Evolutionary conservation across 1,140 invertebrate species (phyloP).

Genomic region (Drosophila repleta): DNA sequence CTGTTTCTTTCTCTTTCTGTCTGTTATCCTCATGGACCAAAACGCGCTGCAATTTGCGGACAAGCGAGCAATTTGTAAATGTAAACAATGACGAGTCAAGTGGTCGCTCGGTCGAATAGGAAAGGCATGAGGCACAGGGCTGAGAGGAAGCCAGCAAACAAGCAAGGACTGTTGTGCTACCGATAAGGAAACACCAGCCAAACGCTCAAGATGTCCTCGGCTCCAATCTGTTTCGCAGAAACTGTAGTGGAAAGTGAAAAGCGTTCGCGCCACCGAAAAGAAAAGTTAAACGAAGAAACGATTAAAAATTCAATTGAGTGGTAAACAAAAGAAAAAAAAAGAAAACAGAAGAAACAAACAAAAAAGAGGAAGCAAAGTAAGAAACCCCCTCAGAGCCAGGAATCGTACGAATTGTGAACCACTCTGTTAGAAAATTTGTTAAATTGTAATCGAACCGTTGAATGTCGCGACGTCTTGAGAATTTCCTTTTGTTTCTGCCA

Average conservation of each 20-base stretch:
- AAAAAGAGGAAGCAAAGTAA: neutral
- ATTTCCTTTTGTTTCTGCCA: neutral
- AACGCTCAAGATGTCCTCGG: slow-evolving; percentile 39
- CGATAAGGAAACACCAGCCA: slow-evolving; percentile 59
- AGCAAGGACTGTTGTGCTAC: slow-evolving; percentile 55
- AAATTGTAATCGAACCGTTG: slow-evolving; percentile 52
- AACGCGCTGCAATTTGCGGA: slow-evolving; percentile 73
- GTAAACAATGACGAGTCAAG: slow-evolving; percentile 81
- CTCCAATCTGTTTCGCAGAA: slow-evolving; percentile 12
- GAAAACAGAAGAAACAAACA: neutral
- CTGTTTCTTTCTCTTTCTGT: neutral
- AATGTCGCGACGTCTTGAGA: slow-evolving; percentile 26
- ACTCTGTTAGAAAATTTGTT: slow-evolving; percentile 38
- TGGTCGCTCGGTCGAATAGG: slow-evolving; percentile 46
- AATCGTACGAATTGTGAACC: slow-evolving; percentile 25
- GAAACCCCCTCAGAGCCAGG: neutral
- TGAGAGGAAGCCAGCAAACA: slow-evolving; percentile 28
- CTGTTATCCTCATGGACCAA: slow-evolving; percentile 37
- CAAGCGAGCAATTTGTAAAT: slow-evolving; percentile 82
- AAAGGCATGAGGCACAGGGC: slow-evolving; percentile 21
- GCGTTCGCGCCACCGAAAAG: slow-evolving; percentile 44
- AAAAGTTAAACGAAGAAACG: slow-evolving; percentile 69
- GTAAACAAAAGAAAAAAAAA: slow-evolving; percentile 33
- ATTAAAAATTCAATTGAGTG: slow-evolving; percentile 74
- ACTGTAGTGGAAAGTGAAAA: slow-evolving; percentile 38